Percentiles rank a stretch among this genome's conserved stretches.
Conservation (phyloP, 2,888 invertebrate genomes). For the Amphipoea lucens region DNA sequence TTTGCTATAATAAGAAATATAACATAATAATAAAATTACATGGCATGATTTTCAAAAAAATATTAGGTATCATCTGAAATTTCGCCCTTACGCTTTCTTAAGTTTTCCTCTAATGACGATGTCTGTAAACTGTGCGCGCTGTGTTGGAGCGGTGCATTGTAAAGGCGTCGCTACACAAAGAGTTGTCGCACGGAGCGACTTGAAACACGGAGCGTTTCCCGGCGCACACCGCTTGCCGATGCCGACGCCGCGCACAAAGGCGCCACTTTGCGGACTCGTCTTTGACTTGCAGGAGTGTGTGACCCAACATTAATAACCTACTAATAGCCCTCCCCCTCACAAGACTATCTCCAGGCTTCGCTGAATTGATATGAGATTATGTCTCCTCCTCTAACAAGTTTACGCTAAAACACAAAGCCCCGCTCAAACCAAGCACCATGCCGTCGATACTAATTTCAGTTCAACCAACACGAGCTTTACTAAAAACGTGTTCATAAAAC, state of each 20-base stretch:
- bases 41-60: neutral
- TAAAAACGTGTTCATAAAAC: constrained; percentile 46
- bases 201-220: constrained; percentile 76
- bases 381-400: constrained; percentile 44
- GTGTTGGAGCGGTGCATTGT: constrained; percentile 72
- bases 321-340: constrained; percentile 77
- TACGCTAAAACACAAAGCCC: constrained; percentile 43
- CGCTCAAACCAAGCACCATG: constrained; percentile 20
- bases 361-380: constrained; percentile 62
- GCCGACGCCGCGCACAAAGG: constrained; percentile 81
- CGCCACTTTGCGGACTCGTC: constrained; percentile 86
- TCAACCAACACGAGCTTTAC: constrained; percentile 32
- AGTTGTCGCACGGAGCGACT: constrained; percentile 80
- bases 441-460: constrained; percentile 26
- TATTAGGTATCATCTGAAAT: neutral
- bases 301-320: constrained; percentile 87
- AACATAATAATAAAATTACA: too few relatives aligned
- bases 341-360: constrained; percentile 49
- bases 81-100: neutral
- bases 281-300: constrained; percentile 86
- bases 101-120: constrained; percentile 59
- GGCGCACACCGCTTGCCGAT: constrained; percentile 55
- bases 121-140: constrained; percentile 66
- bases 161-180: constrained; percentile 84
- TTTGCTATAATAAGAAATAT: neutral